phyloP scores from a whole-genome alignment of 2,113 vertebrate species.

The Passer montanus region DNA sequence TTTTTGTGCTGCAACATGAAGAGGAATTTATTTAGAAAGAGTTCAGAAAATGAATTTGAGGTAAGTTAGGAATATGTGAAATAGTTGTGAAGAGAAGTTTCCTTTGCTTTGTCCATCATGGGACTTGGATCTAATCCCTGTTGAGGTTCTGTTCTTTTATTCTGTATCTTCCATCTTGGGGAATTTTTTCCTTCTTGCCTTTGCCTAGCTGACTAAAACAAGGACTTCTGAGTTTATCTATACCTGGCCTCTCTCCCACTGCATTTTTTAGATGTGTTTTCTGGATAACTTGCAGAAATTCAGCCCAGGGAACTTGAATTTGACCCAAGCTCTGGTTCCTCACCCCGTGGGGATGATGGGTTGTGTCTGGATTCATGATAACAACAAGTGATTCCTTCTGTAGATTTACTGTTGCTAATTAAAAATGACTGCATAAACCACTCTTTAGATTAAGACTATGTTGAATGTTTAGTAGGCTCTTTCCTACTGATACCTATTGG shows the following conservation, averaged over 20 bases:
- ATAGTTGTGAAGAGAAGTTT: not conserved
- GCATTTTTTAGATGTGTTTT: not conserved
- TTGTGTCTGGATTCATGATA: not conserved
- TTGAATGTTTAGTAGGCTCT: not conserved
- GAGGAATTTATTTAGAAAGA: not conserved
- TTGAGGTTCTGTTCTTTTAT: not conserved
- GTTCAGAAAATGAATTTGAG: not conserved
- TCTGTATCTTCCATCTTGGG: not conserved
- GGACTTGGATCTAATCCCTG: not conserved
- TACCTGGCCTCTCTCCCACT: not conserved
- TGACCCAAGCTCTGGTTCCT: not conserved
- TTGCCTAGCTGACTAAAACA: not conserved
- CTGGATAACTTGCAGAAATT: not conserved
- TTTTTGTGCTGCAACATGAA: not conserved
- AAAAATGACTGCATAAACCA: not conserved
- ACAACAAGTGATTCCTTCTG: not conserved
- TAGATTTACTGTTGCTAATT: not conserved
- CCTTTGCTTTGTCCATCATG: not conserved
- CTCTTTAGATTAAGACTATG: not conserved
- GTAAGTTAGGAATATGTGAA: not conserved
- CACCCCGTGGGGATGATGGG: not conserved
- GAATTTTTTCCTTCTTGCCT: not conserved
- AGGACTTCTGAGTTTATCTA: not conserved
- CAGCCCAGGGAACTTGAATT: accelerated
- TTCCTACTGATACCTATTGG: not conserved